Evolutionary conservation across 2,113 vertebrate genomes (phyloP).

Genomic region (Nothoprocta pentlandii): DNA sequence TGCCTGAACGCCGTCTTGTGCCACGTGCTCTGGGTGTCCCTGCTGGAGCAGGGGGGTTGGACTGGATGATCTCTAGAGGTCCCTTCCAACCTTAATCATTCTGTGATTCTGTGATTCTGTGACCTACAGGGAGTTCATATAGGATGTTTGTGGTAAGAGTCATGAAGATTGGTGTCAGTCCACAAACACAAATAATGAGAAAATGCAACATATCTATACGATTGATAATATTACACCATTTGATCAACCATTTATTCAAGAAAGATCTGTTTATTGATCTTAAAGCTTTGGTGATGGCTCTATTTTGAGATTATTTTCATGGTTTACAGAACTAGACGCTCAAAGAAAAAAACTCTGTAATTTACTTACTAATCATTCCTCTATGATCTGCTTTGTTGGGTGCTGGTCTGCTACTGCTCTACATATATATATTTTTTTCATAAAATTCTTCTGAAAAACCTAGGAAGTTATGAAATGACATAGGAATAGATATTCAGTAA

Average conservation of each 20-base stretch:
- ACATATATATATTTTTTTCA: too few species aligned
- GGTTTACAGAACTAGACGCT: background rate
- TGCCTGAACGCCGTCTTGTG: too few species aligned
- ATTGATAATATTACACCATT: background rate
- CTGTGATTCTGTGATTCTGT: too few species aligned
- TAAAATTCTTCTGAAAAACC: background rate
- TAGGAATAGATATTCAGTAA: background rate
- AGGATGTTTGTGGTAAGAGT: too few species aligned
- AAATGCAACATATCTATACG: background rate
- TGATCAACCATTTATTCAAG: fast-evolving
- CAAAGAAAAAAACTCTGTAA: background rate
- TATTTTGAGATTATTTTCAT: background rate
- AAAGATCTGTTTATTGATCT: background rate
- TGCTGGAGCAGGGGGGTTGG: too few species aligned
- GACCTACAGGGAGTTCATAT: background rate
- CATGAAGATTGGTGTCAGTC: background rate
- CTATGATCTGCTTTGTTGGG: background rate
- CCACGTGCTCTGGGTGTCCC: too few species aligned
- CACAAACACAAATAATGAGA: background rate
- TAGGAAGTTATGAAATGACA: background rate
- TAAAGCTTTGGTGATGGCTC: background rate
- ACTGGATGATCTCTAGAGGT: too few species aligned
- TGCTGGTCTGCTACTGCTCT: background rate
- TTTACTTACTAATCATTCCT: background rate
- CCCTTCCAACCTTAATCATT: too few species aligned